Percentiles rank a stretch among this genome's conserved stretches.
phyloP scores from a whole-genome alignment of 2,113 vertebrate genomes.

The Phrynocephalus versicolor region DNA sequence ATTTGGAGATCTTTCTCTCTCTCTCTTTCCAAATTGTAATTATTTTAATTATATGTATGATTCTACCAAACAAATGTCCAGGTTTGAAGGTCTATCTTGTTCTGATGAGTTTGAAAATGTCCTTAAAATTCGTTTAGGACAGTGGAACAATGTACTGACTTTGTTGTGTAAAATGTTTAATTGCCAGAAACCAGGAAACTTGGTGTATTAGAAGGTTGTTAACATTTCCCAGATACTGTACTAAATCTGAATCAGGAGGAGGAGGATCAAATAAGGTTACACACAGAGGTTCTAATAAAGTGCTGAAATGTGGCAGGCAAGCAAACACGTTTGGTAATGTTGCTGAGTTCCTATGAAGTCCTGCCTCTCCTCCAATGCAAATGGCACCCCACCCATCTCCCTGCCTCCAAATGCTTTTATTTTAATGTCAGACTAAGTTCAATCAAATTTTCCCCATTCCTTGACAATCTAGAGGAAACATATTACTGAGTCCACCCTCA shows the following conservation, averaged over 20 bases:
- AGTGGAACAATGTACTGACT: neutral
- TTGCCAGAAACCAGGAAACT: neutral
- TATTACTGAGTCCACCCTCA: slow-evolving; percentile 73
- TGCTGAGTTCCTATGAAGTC: neutral
- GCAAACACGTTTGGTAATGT: neutral
- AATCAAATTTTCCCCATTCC: slow-evolving; percentile 59
- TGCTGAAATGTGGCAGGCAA: slow-evolving; percentile 52
- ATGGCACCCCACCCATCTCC: neutral
- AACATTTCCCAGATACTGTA: neutral
- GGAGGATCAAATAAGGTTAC: slow-evolving; percentile 44
- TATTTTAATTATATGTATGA: no score
- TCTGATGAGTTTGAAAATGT: slow-evolving; percentile 44
- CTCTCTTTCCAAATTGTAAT: no score
- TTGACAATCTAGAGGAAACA: slow-evolving; percentile 77
- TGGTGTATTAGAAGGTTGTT: neutral
- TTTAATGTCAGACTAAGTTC: slow-evolving; percentile 53
- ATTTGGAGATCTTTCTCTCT: neutral
- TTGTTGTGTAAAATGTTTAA: neutral
- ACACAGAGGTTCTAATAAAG: slow-evolving; percentile 51
- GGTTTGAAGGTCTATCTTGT: neutral
- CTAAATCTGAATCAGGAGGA: slow-evolving; percentile 18
- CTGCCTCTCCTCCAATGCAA: neutral
- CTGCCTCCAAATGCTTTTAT: slow-evolving; percentile 45
- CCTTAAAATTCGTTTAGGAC: neutral
- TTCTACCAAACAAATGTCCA: neutral